phyloP scores from a whole-genome alignment of 1,140 invertebrate species.

The Scaptomyza hsui region DNA sequence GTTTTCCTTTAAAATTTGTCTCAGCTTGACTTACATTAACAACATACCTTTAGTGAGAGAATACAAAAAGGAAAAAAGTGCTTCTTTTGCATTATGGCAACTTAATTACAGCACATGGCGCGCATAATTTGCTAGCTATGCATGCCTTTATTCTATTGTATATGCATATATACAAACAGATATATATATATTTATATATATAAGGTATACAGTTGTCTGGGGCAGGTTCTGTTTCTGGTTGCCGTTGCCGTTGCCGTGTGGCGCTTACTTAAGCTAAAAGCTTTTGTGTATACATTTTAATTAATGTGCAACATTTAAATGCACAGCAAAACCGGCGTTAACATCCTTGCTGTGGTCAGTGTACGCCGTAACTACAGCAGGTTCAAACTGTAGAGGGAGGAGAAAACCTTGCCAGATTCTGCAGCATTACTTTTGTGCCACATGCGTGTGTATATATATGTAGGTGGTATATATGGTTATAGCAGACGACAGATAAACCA shows the following conservation, averaged over 20 bases:
- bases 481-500: slow-evolving; percentile 72
- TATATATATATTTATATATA: slow-evolving; percentile 15
- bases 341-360: slow-evolving; percentile 37
- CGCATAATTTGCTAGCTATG: slow-evolving; percentile 68
- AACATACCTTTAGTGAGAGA: neutral
- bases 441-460: slow-evolving; percentile 45
- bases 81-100: slow-evolving; percentile 50
- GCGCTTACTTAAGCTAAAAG: slow-evolving; percentile 80
- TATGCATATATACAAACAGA: slow-evolving; percentile 33
- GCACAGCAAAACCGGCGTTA: slow-evolving; percentile 46
- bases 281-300: slow-evolving; percentile 78
- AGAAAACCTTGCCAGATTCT: neutral
- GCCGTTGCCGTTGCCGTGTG: slow-evolving; percentile 35
- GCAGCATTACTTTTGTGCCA: slow-evolving; percentile 15
- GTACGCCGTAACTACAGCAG: neutral
- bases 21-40: too few species aligned
- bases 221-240: neutral
- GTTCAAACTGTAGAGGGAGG: neutral
- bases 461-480: slow-evolving; percentile 42
- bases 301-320: slow-evolving; percentile 53
- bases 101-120: slow-evolving; percentile 57
- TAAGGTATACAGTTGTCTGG: slow-evolving; percentile 23
- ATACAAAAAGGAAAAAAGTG: slow-evolving; percentile 4
- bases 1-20: too few species aligned
- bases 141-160: slow-evolving; percentile 62